Base-by-base conservation (phyloP, 2,888 invertebrate genomes). In the Geophilus truncorum region DNA sequence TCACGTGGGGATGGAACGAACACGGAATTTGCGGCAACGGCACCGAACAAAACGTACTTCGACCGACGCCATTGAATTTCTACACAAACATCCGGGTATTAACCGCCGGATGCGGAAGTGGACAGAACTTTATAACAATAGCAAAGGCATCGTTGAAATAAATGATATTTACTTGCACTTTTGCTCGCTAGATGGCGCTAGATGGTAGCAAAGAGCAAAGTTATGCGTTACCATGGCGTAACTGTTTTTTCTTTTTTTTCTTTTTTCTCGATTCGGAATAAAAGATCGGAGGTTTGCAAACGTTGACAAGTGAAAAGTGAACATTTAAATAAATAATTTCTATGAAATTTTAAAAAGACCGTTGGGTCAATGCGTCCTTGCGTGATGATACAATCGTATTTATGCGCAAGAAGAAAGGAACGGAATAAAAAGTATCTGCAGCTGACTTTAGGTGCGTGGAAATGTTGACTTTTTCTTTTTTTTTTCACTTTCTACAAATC, bases 1-100 rank as follows among this genome's bases (percentile, higher is more conserved):
- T 78, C 32, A 81, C 76, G 12, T 81, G 81, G 81, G 81, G 81
- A 7, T 81, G 81, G 81, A 81, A 81, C 34, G 81, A 81, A 45
- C 81, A 81, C n/a, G 81, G 81, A 18, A 78, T 81, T 34, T 81
- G 81, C 21, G 81, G 81, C n/a, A 81, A 51, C 15, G 78, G 78
- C 0, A 62, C 30, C 18, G 81, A 78, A n/a, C 23, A 32, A 18
- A 62, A 77, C 34, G 57, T 77, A 6, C 18, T 57, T 10, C 36
- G 23, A 28, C 78, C 78, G 5, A 78, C 51, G 12, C 28, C n/a
- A 9, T 28, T 78, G 23, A 3, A 21, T 10, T 10, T 21, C 25
- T 6, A 28, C 18, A 6, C 12, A 5, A 30, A 21, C 4, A 0
- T 28, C 6, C 23, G 45, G 5, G 32, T 36, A 1, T 28, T 45